Evolutionary conservation across 1,140 invertebrate genomes (phyloP), one percentile per base, ranked within the genome.

Genomic region (Pseudobourletiella spinata): DNA sequence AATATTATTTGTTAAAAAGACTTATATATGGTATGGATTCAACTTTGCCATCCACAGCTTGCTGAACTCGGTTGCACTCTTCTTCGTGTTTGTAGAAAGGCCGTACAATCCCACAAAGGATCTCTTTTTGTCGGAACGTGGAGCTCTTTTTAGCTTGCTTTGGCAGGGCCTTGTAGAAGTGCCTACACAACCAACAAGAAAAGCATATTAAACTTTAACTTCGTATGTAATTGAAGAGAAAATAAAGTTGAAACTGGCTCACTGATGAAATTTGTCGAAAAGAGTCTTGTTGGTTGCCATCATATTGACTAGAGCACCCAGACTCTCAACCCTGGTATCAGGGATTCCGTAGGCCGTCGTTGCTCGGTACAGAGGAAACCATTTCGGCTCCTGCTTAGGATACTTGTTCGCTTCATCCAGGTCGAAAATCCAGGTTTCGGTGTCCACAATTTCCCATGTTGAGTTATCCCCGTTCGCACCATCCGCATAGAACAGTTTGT

Each of bases 401-500:
- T 63, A 54, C 11, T 69, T 54, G 63, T 79, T 80, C 0, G 77
- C 76, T 51, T 74, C 67, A 3, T 75, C 76, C 11, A 80, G 52
- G 57, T 80, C 76, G 48, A 77, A 64, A 28, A 73, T 74, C 62
- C 74, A 79, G 4, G 77, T 77, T 15, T 76, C 72, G 59, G 74
- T 74, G 60, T 79, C 77, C 18, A 77, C 59, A n/a, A 77, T 71
- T 48, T 69, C 64, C 24, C 22, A 57, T n/a, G 59, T 65, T 50
- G 24, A 15, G 20, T 39, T 46, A 55, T 43, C 20, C 22, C 20
- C 78, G 65, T 82, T 78, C n/a, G 14, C 16, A 25, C 52, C 55
- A 57, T 57, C 32, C 16, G 42, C 79, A 66, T 82, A 73, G 73
- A 80, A 82, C n/a, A 82, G 76, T 46, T 78, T 70, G 65, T 79